A percentile compares a stretch with the other conserved stretches of the same genome.
These are phyloP conservation scores for Cettia cetti DNA, from an alignment of 2,113 vertebrate genomes.

Conservation along the genomic window DNA sequence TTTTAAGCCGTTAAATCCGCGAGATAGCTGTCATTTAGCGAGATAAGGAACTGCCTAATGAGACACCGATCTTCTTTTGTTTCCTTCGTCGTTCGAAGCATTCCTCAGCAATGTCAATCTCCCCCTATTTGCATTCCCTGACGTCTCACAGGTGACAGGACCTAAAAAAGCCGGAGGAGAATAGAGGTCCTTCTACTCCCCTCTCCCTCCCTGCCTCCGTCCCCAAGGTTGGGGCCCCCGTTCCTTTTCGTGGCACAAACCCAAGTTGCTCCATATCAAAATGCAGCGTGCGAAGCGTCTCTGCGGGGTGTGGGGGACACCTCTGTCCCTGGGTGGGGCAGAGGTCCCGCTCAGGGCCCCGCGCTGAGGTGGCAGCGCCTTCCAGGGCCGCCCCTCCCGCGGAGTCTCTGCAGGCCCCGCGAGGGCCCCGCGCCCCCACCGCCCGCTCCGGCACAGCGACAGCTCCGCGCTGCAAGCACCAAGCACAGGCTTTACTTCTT, in stretches of 20 bases:
- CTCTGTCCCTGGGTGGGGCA: not conserved
- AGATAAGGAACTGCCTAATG: not conserved
- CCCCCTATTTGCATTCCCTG: not conserved
- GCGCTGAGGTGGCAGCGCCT: rapidly evolving
- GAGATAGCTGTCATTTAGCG: not conserved
- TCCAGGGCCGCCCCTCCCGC: rapidly evolving
- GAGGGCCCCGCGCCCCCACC: not conserved
- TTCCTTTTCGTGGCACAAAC: not conserved
- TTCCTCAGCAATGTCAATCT: not conserved
- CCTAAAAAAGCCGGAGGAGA: not conserved
- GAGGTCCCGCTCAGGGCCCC: not conserved
- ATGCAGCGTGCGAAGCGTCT: rapidly evolving
- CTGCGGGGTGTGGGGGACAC: not conserved
- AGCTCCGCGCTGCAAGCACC: not conserved
- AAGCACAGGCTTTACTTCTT: not conserved
- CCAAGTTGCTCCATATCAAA: not conserved
- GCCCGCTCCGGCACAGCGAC: not conserved
- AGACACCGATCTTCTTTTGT: not conserved
- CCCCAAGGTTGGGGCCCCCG: too few species aligned
- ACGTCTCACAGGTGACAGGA: not conserved
- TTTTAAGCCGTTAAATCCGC: rapidly evolving
- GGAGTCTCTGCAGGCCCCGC: not conserved
- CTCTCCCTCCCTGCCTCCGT: rapidly evolving
- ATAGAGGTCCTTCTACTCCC: not conserved
- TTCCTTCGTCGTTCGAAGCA: not conserved